A percentile compares a stretch with the other conserved stretches of the same genome.
phyloP scores from a whole-genome alignment of 2,113 vertebrate genomes.

The Hemiprocne comata region DNA sequence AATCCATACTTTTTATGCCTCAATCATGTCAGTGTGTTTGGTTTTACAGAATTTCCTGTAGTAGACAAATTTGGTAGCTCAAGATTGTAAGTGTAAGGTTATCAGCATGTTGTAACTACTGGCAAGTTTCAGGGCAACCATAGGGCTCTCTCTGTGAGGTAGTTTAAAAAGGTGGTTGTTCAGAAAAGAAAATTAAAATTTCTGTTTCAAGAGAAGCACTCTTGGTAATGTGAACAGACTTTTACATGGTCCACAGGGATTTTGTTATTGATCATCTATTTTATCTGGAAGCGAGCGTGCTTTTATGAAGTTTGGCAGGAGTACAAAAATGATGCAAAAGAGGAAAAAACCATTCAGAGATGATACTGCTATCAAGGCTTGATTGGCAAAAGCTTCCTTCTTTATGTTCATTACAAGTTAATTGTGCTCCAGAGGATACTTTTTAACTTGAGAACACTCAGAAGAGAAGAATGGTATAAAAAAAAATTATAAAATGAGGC shows the following conservation, averaged over 20 bases:
- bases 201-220: neutral
- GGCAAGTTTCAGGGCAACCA: neutral
- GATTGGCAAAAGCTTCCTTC: neutral
- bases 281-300: neutral
- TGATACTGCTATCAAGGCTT: neutral
- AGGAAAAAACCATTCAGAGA: neutral
- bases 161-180: neutral
- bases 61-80: neutral
- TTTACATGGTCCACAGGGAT: neutral
- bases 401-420: neutral
- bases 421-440: neutral
- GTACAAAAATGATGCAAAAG: neutral
- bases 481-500: neutral
- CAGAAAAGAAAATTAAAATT: neutral
- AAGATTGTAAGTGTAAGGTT: neutral
- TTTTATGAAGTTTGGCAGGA: constrained; percentile 6
- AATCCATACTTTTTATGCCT: neutral
- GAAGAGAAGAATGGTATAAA: neutral
- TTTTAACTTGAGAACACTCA: neutral
- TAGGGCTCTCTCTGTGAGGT: neutral
- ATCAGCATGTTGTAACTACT: neutral
- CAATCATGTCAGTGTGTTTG: neutral
- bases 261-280: neutral
- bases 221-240: neutral
- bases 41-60: constrained; percentile 23